Base-by-base conservation (phyloP, 2,888 invertebrate species). In the Aspidapion aeneum region DNA sequence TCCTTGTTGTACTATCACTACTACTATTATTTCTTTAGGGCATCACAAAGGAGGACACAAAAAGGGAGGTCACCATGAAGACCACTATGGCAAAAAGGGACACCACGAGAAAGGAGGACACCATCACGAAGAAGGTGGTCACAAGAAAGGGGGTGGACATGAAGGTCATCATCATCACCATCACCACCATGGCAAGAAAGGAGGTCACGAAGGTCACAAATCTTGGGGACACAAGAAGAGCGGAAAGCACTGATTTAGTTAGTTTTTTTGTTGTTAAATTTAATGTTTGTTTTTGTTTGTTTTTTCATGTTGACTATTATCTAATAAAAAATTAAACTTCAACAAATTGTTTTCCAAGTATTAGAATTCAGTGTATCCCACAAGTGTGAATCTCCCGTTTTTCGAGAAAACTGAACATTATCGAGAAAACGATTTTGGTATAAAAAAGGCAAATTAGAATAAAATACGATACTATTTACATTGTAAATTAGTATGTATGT, bases 101-200 rank as follows among this genome's bases (percentile, higher is more conserved):
- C 87, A 89, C 72, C 87, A 89, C 74, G 88, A 91, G 75, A 90
- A 93, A 75, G 93, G 93, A 1, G 87, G 88, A 63, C 90, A 93
- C 75, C 87, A 90, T 75, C 86, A 90, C 73, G 90, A 89, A 49
- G 87, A 91, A 73, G 88, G 89, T 71, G 92, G 92, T 0, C 91
- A 92, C 78, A 90, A 92, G 78, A 85, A 88, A 65, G 85, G 88
- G 62, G 90, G 85, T 18, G 92, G 91, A 2, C 90, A 92, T 74
- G 88, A 91, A 65, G 87, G 87, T 66, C 90, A 92, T 74, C 86
- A 90, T 78, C 84, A 86, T 35, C 90, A 91, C 76, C 88, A 90
- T 67, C 85, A 87, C 73, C 86, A 89, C 70, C 86, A 89, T 71
- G 91, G 87, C 69, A 90, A 92, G 81, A 92, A 93, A 77, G 91